Evolutionary conservation across 2,888 invertebrate genomes (phyloP), one percentile per base, ranked within the genome.

Genomic region (Amblyteles armatorius): DNA sequence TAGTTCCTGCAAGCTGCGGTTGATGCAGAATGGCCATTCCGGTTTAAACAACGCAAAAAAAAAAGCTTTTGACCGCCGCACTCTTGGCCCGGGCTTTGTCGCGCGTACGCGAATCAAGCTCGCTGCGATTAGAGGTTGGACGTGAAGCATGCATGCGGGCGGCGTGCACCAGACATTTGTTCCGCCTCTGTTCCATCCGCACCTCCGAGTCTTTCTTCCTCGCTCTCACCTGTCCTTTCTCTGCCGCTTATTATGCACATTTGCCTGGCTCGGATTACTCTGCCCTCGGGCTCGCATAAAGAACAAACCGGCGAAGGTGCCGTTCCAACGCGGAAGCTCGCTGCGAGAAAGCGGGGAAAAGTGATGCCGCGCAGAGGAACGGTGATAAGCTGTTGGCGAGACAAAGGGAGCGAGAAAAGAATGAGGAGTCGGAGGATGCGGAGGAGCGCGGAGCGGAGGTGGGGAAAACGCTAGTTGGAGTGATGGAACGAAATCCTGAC

Each of bases 231-330:
- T 65, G 76, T 60, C 44, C 52, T 19, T 63, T 60, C 84, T 79
- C 55, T 76, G 79, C 50, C 73, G 79, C 79, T 86, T 82, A 86
- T 86, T 82, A 86, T 86, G 86, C 79, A 68, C 76, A 76, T 82
- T 79, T 71, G 60, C 74, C 79, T 79, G 73, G 82, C 81, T 84
- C 77, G 82, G 72, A 73, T 86, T 82, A 78, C 84, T 55, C 67
- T 52, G 33, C 77, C 40, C 50, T 74, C 63, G 79, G 48, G 79
- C 73, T 68, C 68, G 3, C 63, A 60, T 52, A 26, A 57, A 22
- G 69, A 71, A 82, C 76, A 77, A 71, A 76, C 52, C n/a, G 65
- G 63, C 44, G 69, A 22, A 48, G 44, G 69, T 48, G 2, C 44
- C 44, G 16, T n/a, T 44, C 50, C 22, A 65, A 16, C 44, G 68